phyloP scores from a whole-genome alignment of 2,888 invertebrate genomes.

The Acanthosoma haemorrhoidale region DNA sequence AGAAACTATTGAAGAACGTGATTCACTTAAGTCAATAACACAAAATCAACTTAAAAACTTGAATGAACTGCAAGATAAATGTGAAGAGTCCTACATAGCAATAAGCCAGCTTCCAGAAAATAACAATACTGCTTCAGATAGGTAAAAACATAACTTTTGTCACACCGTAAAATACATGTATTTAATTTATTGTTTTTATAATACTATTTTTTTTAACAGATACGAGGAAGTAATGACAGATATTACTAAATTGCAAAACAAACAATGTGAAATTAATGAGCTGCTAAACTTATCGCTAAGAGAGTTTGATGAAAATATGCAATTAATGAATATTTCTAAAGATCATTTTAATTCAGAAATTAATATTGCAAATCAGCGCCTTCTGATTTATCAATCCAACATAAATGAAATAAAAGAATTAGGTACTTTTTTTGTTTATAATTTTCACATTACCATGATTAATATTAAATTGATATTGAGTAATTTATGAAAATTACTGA shows the following conservation, averaged over 20 bases:
- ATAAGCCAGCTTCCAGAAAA: neutral
- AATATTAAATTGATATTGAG: too few species aligned
- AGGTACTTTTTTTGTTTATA: neutral
- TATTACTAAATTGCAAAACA: neutral
- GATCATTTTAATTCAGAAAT: neutral
- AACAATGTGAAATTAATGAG: constrained; percentile 17
- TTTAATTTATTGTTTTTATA: neutral
- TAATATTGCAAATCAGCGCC: constrained; percentile 5
- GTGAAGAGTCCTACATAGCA: constrained; percentile 11
- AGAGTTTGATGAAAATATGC: constrained; percentile 16
- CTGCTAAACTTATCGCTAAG: neutral
- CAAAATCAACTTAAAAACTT: constrained; percentile 19
- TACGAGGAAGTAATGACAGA: constrained; percentile 13
- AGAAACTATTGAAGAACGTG: neutral
- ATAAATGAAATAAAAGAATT: neutral
- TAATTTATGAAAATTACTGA: too few species aligned
- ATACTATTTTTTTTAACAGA: neutral
- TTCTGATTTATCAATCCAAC: constrained; percentile 7
- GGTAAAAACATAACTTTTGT: neutral
- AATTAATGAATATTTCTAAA: neutral
- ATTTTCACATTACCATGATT: too few species aligned
- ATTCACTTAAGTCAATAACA: neutral
- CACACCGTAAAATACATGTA: neutral
- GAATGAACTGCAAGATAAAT: constrained; percentile 11
- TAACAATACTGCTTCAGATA: neutral